Percentiles rank a stretch among this genome's conserved stretches.
phyloP scores from a whole-genome alignment of 2,797 vertebrate genomes.

The Pachyuromys duprasi region DNA sequence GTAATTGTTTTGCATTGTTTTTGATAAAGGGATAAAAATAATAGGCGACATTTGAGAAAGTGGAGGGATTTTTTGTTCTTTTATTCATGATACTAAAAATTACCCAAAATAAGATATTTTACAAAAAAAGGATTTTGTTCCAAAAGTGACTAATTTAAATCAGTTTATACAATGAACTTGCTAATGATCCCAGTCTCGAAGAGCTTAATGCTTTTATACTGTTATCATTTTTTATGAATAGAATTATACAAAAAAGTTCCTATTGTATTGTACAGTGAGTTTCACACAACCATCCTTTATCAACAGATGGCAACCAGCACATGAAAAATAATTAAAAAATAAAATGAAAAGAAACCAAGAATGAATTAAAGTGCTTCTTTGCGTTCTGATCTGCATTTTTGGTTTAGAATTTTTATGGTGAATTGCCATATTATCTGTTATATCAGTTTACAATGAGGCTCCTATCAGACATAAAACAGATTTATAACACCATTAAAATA shows the following conservation, averaged over 20 bases:
- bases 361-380: conserved; percentile 92
- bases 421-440: conserved; percentile 93
- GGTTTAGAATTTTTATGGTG: conserved; percentile 92
- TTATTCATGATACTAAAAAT: conserved; percentile 86
- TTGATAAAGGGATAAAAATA: conserved; percentile 88
- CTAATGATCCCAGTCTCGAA: conserved; percentile 84
- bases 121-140: conserved; percentile 82
- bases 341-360: conserved; percentile 91
- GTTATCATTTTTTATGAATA: conserved; percentile 85
- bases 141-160: conserved; percentile 87
- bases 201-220: conserved; percentile 84
- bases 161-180: conserved; percentile 83
- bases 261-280: conserved; percentile 88
- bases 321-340: conserved; percentile 92
- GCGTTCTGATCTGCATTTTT: conserved; percentile 90
- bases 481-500: conserved; percentile 94
- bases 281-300: conserved; percentile 89
- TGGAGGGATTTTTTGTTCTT: conserved; percentile 78
- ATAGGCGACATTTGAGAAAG: conserved; percentile 85
- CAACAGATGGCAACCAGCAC: conserved; percentile 91
- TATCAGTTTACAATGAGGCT: conserved; percentile 92
- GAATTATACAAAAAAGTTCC: conserved; percentile 85
- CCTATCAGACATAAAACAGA: conserved; percentile 93
- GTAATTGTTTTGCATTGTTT: conserved; percentile 87
- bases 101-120: conserved; percentile 86